Percentiles rank a stretch among this genome's conserved stretches.
Conservation (phyloP, 2,113 vertebrate species). For the Anolis sagrei region DNA sequence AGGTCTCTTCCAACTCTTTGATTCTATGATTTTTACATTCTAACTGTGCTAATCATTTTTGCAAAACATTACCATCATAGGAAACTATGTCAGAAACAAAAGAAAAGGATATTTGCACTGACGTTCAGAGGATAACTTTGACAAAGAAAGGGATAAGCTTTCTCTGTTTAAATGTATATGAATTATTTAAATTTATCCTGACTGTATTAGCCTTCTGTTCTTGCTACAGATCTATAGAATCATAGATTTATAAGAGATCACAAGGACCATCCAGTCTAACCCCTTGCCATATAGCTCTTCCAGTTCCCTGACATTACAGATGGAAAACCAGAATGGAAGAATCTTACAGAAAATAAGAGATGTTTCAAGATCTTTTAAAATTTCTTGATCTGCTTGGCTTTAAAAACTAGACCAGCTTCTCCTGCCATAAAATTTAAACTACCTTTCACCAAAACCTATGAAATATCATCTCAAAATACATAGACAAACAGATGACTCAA, state of each 20-base stretch:
- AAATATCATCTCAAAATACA: slow-evolving; percentile 42
- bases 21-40: too few species aligned
- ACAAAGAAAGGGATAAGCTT: background rate
- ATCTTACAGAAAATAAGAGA: background rate
- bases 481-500: slow-evolving; percentile 29
- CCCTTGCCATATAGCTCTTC: background rate
- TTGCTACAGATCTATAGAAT: too few species aligned
- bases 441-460: slow-evolving; percentile 20
- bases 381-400: background rate
- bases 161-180: background rate
- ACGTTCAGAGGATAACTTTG: background rate
- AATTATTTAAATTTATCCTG: too few species aligned
- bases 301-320: background rate
- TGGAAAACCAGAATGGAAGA: background rate
- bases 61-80: background rate
- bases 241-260: too few species aligned
- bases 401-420: background rate
- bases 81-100: background rate
- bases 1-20: too few species aligned
- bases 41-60: too few species aligned
- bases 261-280: too few species aligned
- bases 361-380: background rate
- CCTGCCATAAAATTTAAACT: slow-evolving; percentile 6
- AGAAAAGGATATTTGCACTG: background rate
- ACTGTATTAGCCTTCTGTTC: too few species aligned